phyloP scores from a whole-genome alignment of 2,113 vertebrate species.

The Cyrtonyx montezumae region DNA sequence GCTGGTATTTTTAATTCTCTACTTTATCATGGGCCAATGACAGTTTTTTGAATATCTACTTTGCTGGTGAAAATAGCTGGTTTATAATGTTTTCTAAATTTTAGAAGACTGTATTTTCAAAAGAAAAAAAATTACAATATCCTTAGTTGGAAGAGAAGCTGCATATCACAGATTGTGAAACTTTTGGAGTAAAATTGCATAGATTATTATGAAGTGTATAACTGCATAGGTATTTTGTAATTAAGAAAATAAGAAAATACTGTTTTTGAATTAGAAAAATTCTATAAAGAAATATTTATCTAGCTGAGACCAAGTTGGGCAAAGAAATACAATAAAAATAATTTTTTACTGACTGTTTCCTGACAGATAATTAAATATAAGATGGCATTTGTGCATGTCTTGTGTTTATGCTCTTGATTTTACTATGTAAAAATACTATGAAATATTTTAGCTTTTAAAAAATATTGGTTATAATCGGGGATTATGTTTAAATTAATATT shows the following conservation, averaged over 20 bases:
- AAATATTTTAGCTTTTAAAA: not conserved
- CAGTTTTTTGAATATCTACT: not conserved
- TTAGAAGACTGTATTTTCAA: not conserved
- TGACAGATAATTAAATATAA: not conserved
- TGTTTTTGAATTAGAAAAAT: not conserved
- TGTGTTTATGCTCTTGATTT: not conserved
- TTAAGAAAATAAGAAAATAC: not conserved
- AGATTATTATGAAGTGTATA: not conserved
- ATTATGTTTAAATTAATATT: not conserved
- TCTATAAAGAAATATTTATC: not conserved
- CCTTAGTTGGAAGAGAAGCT: not conserved
- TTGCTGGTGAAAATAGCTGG: not conserved
- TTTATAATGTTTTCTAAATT: not conserved
- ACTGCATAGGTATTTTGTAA: not conserved
- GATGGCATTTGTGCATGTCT: not conserved
- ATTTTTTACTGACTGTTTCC: not conserved
- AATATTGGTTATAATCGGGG: not conserved
- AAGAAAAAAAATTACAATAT: not conserved
- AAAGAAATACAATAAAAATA: not conserved
- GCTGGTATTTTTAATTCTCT: not conserved
- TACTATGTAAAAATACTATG: not conserved
- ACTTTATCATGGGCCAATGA: not conserved
- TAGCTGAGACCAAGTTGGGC: not conserved
- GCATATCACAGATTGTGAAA: not conserved
- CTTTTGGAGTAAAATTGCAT: not conserved